Base-by-base conservation (phyloP, 2,888 invertebrate species). In the Tinea semifulvella region DNA sequence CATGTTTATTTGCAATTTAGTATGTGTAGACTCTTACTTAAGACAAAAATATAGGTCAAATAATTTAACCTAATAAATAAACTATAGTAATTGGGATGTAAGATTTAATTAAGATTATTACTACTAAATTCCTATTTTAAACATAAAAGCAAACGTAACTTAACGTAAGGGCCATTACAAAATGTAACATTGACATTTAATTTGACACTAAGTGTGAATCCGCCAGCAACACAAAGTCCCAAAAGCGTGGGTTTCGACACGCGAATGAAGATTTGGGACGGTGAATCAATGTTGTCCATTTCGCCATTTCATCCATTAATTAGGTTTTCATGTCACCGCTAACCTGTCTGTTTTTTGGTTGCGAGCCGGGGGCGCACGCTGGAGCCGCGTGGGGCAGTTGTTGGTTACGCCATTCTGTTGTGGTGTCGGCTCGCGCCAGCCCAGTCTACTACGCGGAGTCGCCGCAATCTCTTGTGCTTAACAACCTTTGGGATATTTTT, bases 371-470 rank as follows among this genome's bases (percentile, higher is more conserved):
- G 25, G 27, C 16, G 18, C 40, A 16, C 25, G 38, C 8, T 38
- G 17, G 38, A 13, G 22, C 13, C 50, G 53, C 48, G 46, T 50
- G 49, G 51, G 49, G 52, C 54, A 13, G 40, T 18, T 22, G 14
- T 11, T 3, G 22, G 22, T 46, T 46, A 28, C 42, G 43, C 26
- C 42, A 46, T 36, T 10, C 45, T 18, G 18, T 3, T n/a, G 35
- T 10, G 40, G 40, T 18, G 26, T 18, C 26, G 18, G 50, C 54
- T 60, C 27, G 49, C 51, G 49, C 48, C 52, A 53, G 60, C 61
- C 59, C 56, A 75, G 76, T 75, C 58, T 55, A 65, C 58, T 58
- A 66, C 74, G 71, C 72, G 69, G 53, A 61, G 63, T 58, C 73
- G 75, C 65, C 66, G 60, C 72, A 75, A 22, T 22, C 40, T 22